phyloP scores from a whole-genome alignment of 1,140 invertebrate genomes.

The Drosophila teissieri region DNA sequence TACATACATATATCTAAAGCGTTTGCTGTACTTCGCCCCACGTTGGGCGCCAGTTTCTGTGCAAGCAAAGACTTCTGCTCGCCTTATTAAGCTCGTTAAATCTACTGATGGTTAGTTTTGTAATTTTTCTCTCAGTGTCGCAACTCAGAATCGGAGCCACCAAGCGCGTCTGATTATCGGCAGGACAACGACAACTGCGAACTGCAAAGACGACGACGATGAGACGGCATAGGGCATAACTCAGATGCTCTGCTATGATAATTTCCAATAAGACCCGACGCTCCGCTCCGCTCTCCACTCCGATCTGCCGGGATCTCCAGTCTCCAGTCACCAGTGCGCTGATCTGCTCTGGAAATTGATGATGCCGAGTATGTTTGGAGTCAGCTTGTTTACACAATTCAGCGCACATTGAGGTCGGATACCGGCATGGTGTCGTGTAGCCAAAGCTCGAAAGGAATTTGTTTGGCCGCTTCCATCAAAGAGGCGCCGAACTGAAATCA shows the following conservation, averaged over 20 bases:
- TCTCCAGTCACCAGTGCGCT: constrained; percentile 15
- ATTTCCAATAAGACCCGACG: constrained; percentile 70
- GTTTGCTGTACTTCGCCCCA: background rate
- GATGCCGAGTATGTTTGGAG: constrained; percentile 81
- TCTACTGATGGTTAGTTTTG: no score
- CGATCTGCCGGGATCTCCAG: background rate
- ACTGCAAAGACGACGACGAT: constrained; percentile 35
- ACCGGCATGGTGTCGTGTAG: constrained; percentile 43
- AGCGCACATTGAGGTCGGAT: constrained; percentile 80
- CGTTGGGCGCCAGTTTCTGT: background rate
- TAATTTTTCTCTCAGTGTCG: constrained; percentile 8
- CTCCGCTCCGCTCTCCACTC: constrained; percentile 1
- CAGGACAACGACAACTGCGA: constrained; percentile 63
- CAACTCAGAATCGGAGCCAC: constrained; percentile 65
- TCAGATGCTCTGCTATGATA: constrained; percentile 83
- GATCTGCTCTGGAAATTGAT: constrained; percentile 69
- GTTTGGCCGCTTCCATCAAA: constrained; percentile 72
- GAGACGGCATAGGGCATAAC: constrained; percentile 75
- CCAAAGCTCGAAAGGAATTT: constrained; percentile 60
- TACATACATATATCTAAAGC: no score
- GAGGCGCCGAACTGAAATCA: constrained; percentile 77
- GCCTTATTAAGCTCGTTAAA: background rate
- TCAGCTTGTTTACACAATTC: constrained; percentile 84
- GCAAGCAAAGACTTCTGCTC: background rate
- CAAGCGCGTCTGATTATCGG: constrained; percentile 81